These are phyloP conservation scores for Plebejus melissa DNA, from an alignment of 2,888 invertebrate genomes.

Conservation along the genomic window DNA sequence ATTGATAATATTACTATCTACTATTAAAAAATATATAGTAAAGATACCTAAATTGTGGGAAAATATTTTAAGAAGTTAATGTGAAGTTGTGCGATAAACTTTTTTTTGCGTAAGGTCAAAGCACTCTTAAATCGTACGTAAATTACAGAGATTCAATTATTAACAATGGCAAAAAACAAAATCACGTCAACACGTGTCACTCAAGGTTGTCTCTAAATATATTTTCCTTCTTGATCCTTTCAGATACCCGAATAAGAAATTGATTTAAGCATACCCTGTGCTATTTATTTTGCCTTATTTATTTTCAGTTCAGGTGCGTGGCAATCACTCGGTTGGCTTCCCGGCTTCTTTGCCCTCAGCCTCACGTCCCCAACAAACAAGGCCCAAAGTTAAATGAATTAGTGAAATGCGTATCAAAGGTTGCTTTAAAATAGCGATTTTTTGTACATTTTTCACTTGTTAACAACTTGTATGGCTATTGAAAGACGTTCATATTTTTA, in stretches of 20 bases:
- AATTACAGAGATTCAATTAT: no score
- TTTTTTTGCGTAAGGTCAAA: no score
- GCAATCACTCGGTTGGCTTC: not conserved
- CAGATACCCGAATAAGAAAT: not conserved
- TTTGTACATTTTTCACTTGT: not conserved
- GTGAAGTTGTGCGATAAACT: no score
- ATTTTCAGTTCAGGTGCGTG: not conserved
- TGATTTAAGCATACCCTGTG: not conserved
- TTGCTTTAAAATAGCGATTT: not conserved
- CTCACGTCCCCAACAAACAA: not conserved
- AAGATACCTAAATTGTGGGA: no score
- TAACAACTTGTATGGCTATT: not conserved
- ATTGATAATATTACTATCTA: no score
- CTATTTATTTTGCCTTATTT: slow-evolving; percentile 12
- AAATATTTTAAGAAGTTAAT: no score
- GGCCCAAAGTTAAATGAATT: not conserved
- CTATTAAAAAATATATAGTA: no score
- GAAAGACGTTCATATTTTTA: no score
- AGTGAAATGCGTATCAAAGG: not conserved
- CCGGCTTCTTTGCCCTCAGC: not conserved
- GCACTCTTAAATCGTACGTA: no score
- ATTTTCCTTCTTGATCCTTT: not conserved
- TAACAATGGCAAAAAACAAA: no score
- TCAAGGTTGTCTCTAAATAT: not conserved
- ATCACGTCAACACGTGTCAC: no score